Evolutionary conservation across 2,888 invertebrate species (phyloP).

Genomic region (Hyposoter didymator): DNA sequence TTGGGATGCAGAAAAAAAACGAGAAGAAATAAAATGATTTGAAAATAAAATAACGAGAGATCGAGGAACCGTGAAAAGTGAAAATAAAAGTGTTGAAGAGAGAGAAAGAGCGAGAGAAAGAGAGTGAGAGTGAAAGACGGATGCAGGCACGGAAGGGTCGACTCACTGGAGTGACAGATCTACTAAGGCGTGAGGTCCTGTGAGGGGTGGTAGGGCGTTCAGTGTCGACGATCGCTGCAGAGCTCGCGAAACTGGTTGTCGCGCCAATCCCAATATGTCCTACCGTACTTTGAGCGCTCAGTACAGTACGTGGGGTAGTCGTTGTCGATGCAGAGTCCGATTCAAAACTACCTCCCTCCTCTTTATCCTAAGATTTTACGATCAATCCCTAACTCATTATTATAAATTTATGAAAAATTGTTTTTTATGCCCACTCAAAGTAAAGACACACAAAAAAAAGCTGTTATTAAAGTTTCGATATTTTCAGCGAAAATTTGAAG

Average conservation of each 20-base stretch:
- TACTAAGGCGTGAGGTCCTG: conserved; percentile 84
- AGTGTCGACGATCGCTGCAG: conserved; percentile 86
- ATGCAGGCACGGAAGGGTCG: conserved; percentile 69
- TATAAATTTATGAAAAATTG: conserved; percentile 25
- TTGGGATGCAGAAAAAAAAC: conserved; percentile 31
- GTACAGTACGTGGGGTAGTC: conserved; percentile 89
- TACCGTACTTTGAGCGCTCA: conserved; percentile 85
- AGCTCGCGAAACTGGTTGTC: conserved; percentile 82
- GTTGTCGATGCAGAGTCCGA: conserved; percentile 92
- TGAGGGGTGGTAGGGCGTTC: conserved; percentile 86
- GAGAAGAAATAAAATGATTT: neutral
- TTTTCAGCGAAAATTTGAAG: neutral
- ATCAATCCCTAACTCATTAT: conserved; percentile 44
- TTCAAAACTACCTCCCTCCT: conserved; percentile 88
- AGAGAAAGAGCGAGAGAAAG: conserved; percentile 41
- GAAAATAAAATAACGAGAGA: neutral
- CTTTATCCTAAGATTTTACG: conserved; percentile 83
- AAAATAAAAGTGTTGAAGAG: conserved; percentile 44
- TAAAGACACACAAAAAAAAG: neutral
- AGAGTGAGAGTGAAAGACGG: conserved; percentile 52
- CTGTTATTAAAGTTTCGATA: neutral
- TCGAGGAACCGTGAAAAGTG: neutral
- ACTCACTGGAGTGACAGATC: conserved; percentile 85
- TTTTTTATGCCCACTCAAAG: neutral
- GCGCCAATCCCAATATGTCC: conserved; percentile 78